A percentile compares a stretch with the other conserved stretches of the same genome.
These are phyloP conservation scores for Heterodera schachtii DNA, from an alignment of 1,140 invertebrate species.

Conservation along the genomic window DNA sequence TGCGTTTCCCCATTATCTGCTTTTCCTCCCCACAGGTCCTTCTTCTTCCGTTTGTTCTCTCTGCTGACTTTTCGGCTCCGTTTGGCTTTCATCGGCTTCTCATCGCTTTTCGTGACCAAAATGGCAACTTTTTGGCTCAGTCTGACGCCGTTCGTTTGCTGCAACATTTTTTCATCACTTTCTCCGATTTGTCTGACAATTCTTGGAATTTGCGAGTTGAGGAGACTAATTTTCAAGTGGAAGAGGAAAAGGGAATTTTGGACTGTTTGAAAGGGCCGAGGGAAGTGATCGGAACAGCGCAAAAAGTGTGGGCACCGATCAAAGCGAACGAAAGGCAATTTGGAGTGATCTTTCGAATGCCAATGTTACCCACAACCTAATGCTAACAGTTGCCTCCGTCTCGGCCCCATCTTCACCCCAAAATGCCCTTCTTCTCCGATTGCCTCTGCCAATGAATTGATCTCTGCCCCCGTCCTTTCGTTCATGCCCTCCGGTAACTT, in stretches of 20 bases:
- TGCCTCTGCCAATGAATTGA: neutral
- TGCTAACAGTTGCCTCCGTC: neutral
- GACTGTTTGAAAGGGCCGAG: neutral
- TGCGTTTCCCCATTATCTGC: too few species aligned
- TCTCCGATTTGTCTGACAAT: neutral
- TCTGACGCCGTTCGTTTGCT: neutral
- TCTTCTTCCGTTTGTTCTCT: neutral
- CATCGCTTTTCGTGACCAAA: neutral
- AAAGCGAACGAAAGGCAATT: neutral
- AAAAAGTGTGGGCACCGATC: neutral
- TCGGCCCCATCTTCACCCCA: neutral
- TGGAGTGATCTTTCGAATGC: too few species aligned
- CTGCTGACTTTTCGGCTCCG: neutral
- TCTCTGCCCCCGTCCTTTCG: neutral
- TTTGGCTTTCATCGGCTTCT: constrained; percentile 1
- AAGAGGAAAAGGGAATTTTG: neutral
- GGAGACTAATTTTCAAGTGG: neutral
- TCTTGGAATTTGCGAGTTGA: neutral
- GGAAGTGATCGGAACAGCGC: neutral
- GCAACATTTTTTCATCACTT: neutral
- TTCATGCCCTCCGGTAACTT: neutral
- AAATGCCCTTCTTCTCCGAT: neutral
- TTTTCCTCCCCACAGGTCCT: neutral
- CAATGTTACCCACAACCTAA: too few species aligned
- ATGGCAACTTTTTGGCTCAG: neutral